Base-by-base conservation (phyloP, 2,797 vertebrate species). In the Xenops minutus region DNA sequence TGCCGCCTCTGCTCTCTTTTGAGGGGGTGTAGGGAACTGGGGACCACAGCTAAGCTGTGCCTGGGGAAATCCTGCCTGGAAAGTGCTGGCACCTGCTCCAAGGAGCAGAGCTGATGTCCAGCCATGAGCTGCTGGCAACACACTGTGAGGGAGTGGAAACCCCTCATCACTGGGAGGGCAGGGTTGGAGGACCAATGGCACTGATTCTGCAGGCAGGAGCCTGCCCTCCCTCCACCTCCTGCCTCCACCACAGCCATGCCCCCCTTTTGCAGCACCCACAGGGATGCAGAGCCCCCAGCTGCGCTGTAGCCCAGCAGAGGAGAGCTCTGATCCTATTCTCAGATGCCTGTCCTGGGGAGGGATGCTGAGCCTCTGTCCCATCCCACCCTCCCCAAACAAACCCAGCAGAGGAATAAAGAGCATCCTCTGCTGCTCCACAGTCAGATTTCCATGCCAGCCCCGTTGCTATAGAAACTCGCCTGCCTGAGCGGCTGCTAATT, bases 401-500 rank as follows among this genome's bases (percentile, higher is more conserved):
- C 18, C 14, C 75, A 44, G 51, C 2, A 2, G 62, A 91, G 64
- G 68, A 92, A 96, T 88, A 92, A 93, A 88, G 76, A 77, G 61
- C 93, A 95, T 96, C 94, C 23, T 96, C 56, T 64, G 62, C 91
- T 55, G 32, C 86, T 91, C 48, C 64, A 72, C 88, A 75, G 69
- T 21, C 66, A 44, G 72, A 67, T 89, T 79, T 85, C 71, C 21
- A 0, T 88, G 93, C 83, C 93, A 95, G 95, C 81, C 20, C 39
- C 0, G 95, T 96, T 96, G 94, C 95, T 59, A 96, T 96, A 56
- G 96, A 83, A 97, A 97, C 96, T 69, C 7, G 43, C 64, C 76
- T 78, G 85, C 88, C 3, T 10, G 58, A 94, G 80, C 5, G 7
- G 93, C 76, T 81, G 92, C 94, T 96, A 74, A 94, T 86, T 88